Evolutionary conservation across 2,888 invertebrate species (phyloP), one percentile per base, ranked within the genome.

Genomic region (Athetis lepigone): DNA sequence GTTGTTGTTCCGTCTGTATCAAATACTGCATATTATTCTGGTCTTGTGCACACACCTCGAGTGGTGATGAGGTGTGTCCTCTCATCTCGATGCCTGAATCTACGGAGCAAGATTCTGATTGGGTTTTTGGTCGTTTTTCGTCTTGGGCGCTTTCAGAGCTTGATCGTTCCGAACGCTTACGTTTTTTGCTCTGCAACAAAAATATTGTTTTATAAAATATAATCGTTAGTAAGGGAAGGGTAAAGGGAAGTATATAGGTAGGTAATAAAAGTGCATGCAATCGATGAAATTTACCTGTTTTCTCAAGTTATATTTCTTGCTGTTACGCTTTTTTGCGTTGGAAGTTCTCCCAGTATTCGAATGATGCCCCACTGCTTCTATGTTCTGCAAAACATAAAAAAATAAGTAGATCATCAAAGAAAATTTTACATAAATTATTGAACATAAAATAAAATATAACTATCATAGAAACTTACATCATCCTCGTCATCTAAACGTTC

Each of bases 31-130:
- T 52, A 33, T 46, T 50, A 16, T 4, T 40, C 16, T 18, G 21
- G 19, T 45, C 39, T 51, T 36, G 46, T 7, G 8, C 11, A 36
- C 36, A 43, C 6, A 13, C 2, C 4, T 16, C 42, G 7, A 27
- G 16, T 21, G 59, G 58, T 7, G 58, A 51, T 8, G 46, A 27
- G 7, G 45, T 42, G 19, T 42, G 60, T 4, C 54, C 39, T 46
- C 36, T 40, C 23, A 60, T 8, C 11, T 60, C 56, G 27, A 70
- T 40, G 52, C 70, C 70, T 0, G 63, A 70, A 43, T 69, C 69
- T 6, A 51, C 52, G 9, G 57, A 57, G n/a, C 13, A 50, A 9
- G 57, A 46, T 52, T 58, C 59, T 5, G 67, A 67, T 13, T 8
- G 21, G 4, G 50, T 55, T 37, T 58, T 65, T 0, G 37, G 36